These are phyloP conservation scores for Lepus timidus DNA, from an alignment of 2,113 vertebrate genomes.

Conservation along the genomic window DNA sequence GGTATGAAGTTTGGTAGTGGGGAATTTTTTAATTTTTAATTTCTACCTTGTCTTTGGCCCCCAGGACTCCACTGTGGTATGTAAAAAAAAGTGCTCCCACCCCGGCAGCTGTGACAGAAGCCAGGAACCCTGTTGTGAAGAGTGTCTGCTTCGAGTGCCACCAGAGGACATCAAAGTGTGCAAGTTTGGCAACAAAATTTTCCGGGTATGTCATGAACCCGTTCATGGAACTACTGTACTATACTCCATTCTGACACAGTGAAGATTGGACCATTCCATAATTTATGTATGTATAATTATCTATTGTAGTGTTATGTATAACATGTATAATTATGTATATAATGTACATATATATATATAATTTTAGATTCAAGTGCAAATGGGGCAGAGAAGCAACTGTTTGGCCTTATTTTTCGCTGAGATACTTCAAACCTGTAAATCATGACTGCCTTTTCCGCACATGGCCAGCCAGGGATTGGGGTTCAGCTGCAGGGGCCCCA, in stretches of 20 bases:
- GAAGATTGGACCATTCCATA: neutral
- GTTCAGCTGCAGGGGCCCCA: neutral
- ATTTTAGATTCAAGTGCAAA: neutral
- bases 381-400: neutral
- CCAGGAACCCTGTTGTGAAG: slow-evolving; percentile 91
- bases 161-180: slow-evolving; percentile 94
- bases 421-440: neutral
- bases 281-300: neutral
- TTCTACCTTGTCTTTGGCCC: slow-evolving; percentile 56
- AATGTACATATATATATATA: no score
- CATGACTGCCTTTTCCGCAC: neutral
- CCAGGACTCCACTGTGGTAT: slow-evolving; percentile 96
- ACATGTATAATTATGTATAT: neutral
- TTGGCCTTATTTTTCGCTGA: neutral
- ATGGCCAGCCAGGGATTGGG: neutral
- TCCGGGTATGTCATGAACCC: slow-evolving; percentile 90
- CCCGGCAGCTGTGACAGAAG: slow-evolving; percentile 89
- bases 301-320: no score
- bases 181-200: slow-evolving; percentile 95
- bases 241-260: neutral
- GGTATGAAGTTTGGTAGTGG: neutral
- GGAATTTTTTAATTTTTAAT: neutral
- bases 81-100: slow-evolving; percentile 92
- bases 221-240: neutral
- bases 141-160: slow-evolving; percentile 92